Percentiles rank a stretch among this genome's conserved stretches.
These are phyloP conservation scores for Ceratoteleas bidentatus DNA, from an alignment of 1,140 invertebrate species.

Conservation along the genomic window DNA sequence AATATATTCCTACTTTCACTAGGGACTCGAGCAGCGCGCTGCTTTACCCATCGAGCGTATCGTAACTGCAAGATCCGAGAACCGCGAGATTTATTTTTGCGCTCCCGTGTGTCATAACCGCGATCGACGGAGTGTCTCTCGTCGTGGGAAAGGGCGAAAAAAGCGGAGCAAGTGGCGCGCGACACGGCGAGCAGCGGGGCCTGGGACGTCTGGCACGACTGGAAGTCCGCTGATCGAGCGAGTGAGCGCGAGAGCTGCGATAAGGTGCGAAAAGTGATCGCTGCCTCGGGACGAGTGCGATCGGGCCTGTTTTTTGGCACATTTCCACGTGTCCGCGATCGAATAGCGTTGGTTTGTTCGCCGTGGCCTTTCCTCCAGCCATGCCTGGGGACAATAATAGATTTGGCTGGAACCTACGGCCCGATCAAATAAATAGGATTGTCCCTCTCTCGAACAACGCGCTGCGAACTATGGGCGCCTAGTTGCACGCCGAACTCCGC, in stretches of 20 bases:
- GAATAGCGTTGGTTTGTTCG: conserved; percentile 55
- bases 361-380: conserved; percentile 75
- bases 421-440: conserved; percentile 82
- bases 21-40: no score
- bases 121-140: conserved; percentile 37
- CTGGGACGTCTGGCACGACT: not conserved
- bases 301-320: conserved; percentile 58
- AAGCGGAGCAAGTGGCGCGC: not conserved
- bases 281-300: conserved; percentile 12
- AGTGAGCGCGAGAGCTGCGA: not conserved
- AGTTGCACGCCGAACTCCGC: conserved; percentile 56
- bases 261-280: conserved; percentile 42
- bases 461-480: conserved; percentile 59
- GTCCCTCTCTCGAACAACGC: conserved; percentile 72
- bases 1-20: no score
- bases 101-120: conserved; percentile 59
- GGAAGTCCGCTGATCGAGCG: conserved; percentile 8
- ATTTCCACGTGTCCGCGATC: conserved; percentile 61
- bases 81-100: conserved; percentile 66
- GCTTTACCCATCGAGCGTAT: conserved; percentile 12
- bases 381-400: conserved; percentile 81
- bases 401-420: conserved; percentile 82
- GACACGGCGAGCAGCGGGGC: not conserved
- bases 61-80: conserved; percentile 28
- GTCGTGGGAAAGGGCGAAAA: conserved; percentile 11